Evolutionary conservation across 1,140 invertebrate genomes (phyloP), one percentile per base, ranked within the genome.

Genomic region (Prorops nasuta): DNA sequence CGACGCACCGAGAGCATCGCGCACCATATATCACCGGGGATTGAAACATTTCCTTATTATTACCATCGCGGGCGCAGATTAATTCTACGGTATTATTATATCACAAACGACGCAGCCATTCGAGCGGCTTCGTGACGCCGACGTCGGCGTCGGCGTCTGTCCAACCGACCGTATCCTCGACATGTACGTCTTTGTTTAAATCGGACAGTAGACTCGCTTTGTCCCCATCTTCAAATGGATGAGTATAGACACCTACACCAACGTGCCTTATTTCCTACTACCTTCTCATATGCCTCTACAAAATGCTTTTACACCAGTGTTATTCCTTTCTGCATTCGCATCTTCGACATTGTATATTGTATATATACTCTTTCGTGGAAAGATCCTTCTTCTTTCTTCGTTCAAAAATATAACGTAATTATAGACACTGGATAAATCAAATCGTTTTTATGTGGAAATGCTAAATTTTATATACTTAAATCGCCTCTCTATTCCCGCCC

Each of bases 41-140:
- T 77, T 76, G 73, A 76, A 76, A 77, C 73, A 76, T 77, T 77
- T 77, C 74, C 72, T 77, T 74, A 76, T 74, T 76, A 76, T 77
- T 77, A 77, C 71, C 66, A 59, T 69, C 69, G 72, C 67, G 54
- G 63, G 72, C 68, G 69, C 74, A 73, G 74, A 77, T 76, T 76
- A 76, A 76, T 76, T 75, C 65, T 58, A 57, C 53, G 58, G 67
- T 64, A 68, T 71, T 69, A 70, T 28, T 28, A 28, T 28, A 28
- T 28, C 24, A 28, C 50, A 47, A 60, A 42, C 50, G 49, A 45
- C 49, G 15, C 51, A 50, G 56, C 45, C 47, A 59, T 49, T 56
- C 57, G 44, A 51, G 58, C 44, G 36, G 34, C 19, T 46, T 32
- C 15, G 44, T 35, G 14, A 17, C 15, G 32, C 16, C 19, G n/a